A percentile compares a stretch with the other conserved stretches of the same genome.
Evolutionary conservation across 2,797 vertebrate genomes (phyloP).

Genomic region (Alca torda): DNA sequence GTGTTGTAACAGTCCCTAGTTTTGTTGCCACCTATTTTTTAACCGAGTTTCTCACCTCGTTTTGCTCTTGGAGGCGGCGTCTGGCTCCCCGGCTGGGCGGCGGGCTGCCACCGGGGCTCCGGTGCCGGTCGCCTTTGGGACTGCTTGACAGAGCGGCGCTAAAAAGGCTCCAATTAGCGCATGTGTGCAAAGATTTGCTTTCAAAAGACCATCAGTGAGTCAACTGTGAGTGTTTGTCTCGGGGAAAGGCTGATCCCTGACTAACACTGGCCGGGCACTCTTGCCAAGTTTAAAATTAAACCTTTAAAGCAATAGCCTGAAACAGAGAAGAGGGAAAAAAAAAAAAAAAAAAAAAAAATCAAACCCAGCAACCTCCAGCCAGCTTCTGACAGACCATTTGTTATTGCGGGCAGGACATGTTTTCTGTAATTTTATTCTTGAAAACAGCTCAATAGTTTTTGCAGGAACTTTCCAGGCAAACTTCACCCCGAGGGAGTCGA

Average conservation of each 20-base stretch:
- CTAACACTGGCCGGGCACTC: not conserved
- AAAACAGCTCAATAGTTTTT: not conserved
- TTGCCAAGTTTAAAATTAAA: not conserved
- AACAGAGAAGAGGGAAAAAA: not conserved
- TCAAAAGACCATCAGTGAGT: not conserved
- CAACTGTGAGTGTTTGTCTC: not conserved
- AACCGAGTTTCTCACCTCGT: not conserved
- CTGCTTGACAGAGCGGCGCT: not conserved
- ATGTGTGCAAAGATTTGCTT: not conserved
- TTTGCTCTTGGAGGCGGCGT: not conserved
- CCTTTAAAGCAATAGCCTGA: not conserved
- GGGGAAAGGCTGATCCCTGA: not conserved
- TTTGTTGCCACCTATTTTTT: not conserved
- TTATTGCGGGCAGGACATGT: not conserved
- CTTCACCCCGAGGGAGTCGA: not conserved
- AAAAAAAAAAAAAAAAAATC: too few relatives aligned
- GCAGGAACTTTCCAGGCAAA: not conserved
- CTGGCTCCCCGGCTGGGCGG: not conserved
- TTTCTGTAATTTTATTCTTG: not conserved
- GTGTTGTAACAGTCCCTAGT: not conserved
- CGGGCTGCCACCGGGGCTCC: not conserved
- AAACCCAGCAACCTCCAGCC: not conserved
- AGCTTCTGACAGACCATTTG: not conserved
- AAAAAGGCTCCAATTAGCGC: not conserved
- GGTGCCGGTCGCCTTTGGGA: accelerated